Conservation (phyloP, 2,797 vertebrate species). For the Thamnophis elegans region DNA sequence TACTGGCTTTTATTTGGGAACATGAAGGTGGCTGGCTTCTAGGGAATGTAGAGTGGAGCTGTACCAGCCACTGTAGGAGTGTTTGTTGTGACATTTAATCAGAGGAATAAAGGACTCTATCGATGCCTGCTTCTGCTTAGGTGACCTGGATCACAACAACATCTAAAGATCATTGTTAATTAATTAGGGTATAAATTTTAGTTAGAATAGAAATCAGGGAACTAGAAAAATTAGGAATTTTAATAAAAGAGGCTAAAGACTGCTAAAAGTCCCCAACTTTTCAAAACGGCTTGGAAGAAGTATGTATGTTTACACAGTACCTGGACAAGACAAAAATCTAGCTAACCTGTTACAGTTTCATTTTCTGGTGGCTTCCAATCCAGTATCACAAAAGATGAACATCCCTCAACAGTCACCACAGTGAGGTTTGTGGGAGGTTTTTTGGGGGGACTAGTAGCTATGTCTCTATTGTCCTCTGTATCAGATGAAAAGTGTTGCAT, state of each 20-base stretch:
- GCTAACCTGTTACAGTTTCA: constrained; percentile 87
- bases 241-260: not conserved
- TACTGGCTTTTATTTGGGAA: not conserved
- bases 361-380: constrained; percentile 92
- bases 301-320: not conserved
- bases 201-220: not conserved
- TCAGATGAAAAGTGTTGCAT: constrained; percentile 87
- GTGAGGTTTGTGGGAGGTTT: constrained; percentile 90
- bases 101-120: not conserved
- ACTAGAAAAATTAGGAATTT: not conserved
- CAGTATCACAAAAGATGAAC: constrained; percentile 91
- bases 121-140: not conserved
- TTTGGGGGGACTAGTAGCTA: constrained; percentile 80
- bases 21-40: not conserved
- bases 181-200: not conserved
- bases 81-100: not conserved
- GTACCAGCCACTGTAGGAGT: not conserved
- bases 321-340: not conserved
- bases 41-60: not conserved
- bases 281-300: not conserved
- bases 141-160: not conserved
- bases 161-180: not conserved
- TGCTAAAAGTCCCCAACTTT: not conserved
- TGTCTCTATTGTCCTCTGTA: constrained; percentile 75
- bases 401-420: constrained; percentile 94